Evolutionary conservation across 1,140 invertebrate genomes (phyloP).

Genomic region (Laupala kohalensis): DNA sequence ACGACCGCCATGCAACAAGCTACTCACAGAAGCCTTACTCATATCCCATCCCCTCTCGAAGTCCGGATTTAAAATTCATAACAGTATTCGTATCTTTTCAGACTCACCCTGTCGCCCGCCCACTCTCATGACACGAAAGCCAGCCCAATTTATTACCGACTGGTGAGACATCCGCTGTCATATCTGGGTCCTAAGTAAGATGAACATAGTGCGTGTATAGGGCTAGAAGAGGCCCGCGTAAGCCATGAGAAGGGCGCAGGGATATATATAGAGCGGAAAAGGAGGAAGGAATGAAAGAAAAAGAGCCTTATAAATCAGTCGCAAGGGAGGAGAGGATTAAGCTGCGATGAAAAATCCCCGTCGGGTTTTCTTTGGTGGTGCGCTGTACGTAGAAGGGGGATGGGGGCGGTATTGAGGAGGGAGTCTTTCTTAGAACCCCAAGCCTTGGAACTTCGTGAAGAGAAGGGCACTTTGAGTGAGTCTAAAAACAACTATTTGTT

Average conservation of each 20-base stretch:
- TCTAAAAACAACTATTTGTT: too few species aligned
- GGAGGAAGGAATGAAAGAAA: background rate
- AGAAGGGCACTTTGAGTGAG: too few species aligned
- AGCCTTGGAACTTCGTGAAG: too few species aligned
- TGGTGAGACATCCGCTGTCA: background rate
- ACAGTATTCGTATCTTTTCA: background rate
- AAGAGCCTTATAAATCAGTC: background rate
- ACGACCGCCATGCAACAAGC: too few species aligned
- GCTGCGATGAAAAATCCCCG: background rate
- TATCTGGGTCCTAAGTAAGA: background rate
- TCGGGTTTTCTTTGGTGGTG: background rate
- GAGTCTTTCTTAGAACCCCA: too few species aligned
- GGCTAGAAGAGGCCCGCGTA: background rate
- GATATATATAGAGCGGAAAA: background rate
- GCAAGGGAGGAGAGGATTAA: background rate
- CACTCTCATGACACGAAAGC: background rate
- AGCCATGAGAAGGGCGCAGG: background rate
- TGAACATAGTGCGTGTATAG: background rate
- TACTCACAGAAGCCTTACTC: too few species aligned
- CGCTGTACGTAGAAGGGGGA: too few species aligned
- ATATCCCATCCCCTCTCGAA: too few species aligned
- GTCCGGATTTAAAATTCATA: background rate
- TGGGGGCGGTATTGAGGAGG: too few species aligned
- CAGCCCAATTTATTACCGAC: background rate
- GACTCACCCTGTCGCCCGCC: background rate